phyloP scores from a whole-genome alignment of 1,140 invertebrate genomes.

The Zeugodacus cucurbitae region DNA sequence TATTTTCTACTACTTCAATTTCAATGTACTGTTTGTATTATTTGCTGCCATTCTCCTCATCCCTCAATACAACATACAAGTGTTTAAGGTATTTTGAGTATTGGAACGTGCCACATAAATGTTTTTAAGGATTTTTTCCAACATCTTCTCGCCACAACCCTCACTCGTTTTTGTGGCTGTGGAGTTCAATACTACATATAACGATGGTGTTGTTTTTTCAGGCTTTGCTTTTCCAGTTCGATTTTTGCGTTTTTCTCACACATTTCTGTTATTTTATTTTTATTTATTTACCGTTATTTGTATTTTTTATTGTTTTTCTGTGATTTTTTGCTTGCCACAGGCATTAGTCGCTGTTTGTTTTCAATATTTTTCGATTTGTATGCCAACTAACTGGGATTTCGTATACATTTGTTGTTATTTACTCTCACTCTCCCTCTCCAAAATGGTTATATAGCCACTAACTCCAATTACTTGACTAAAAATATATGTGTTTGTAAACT shows the following conservation, averaged over 20 bases:
- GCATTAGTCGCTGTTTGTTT: not conserved
- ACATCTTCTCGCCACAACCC: not conserved
- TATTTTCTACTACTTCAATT: not conserved
- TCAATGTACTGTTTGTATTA: not conserved
- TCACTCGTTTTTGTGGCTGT: no score
- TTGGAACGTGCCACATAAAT: constrained; percentile 25
- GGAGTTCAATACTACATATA: no score
- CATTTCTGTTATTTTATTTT: not conserved
- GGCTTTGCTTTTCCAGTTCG: not conserved
- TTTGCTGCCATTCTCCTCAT: no score
- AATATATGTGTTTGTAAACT: no score
- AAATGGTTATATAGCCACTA: no score
- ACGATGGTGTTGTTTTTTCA: not conserved
- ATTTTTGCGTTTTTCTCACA: not conserved
- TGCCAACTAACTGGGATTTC: not conserved
- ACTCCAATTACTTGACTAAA: no score
- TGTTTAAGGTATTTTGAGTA: constrained; percentile 10
- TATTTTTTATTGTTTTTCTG: not conserved
- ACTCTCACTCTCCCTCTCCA: not conserved
- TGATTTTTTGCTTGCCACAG: not conserved
- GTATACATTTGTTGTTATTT: not conserved
- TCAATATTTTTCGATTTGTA: not conserved
- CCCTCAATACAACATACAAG: not conserved
- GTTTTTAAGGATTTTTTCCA: constrained; percentile 28
- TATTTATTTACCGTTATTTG: not conserved